A percentile compares a stretch with the other conserved stretches of the same genome.
Evolutionary conservation across 2,797 vertebrate genomes (phyloP).

Genomic region (Pseudochirops corinnae): DNA sequence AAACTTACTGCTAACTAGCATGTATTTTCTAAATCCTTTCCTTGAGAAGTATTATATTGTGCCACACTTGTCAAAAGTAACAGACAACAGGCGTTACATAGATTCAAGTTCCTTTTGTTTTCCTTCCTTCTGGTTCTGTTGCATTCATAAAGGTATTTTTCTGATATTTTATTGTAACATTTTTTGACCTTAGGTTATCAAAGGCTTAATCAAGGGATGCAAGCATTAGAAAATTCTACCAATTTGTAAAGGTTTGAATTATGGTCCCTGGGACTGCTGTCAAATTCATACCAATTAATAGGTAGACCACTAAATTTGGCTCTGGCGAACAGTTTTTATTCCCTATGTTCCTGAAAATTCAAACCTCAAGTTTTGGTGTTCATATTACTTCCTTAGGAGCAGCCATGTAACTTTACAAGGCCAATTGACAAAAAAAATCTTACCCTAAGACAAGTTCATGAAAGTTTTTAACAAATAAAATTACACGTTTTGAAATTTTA

Average conservation of each 20-base stretch:
- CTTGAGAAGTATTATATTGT: background rate
- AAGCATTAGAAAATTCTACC: background rate
- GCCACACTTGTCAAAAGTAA: background rate
- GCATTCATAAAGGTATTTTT: slow-evolving; percentile 4
- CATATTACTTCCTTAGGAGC: background rate
- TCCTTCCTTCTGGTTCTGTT: slow-evolving; percentile 18
- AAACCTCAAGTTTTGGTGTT: background rate
- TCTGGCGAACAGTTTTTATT: background rate
- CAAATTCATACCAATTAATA: background rate
- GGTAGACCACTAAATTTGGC: background rate
- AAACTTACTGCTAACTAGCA: slow-evolving; percentile 26
- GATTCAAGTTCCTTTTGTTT: background rate
- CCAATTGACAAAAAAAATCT: background rate
- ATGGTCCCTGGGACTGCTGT: background rate
- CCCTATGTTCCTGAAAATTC: background rate
- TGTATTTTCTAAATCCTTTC: background rate
- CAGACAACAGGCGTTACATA: background rate
- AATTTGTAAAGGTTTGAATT: background rate
- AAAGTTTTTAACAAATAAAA: background rate
- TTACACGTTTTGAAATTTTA: background rate
- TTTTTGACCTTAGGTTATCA: background rate
- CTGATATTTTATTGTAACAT: background rate
- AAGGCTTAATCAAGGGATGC: background rate
- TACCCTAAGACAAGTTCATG: background rate
- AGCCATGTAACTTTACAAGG: background rate